A percentile compares a stretch with the other conserved stretches of the same genome.
Evolutionary conservation across 2,888 invertebrate species (phyloP).

Genomic region (Pandemis corylana): DNA sequence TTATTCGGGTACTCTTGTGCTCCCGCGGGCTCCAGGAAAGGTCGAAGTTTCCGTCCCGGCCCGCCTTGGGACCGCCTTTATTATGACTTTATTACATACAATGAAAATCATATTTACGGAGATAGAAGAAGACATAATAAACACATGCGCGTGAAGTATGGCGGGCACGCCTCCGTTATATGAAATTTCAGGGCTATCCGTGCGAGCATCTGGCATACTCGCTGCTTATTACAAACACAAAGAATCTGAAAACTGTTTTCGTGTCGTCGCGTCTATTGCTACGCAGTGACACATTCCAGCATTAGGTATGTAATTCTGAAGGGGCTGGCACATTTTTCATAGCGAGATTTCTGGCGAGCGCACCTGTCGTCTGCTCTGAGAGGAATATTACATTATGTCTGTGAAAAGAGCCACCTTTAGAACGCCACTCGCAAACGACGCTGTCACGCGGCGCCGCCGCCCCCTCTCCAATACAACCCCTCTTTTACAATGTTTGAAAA

Average conservation of each 20-base stretch:
- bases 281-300: constrained; percentile 74
- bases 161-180: constrained; percentile 53
- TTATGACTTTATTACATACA: constrained; percentile 77
- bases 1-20: constrained; percentile 54
- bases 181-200: constrained; percentile 55
- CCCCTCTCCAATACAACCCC: constrained; percentile 40
- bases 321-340: constrained; percentile 76
- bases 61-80: constrained; percentile 61
- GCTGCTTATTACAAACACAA: constrained; percentile 75
- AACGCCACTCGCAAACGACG: constrained; percentile 45
- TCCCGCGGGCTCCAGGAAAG: constrained; percentile 64
- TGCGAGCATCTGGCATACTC: constrained; percentile 65
- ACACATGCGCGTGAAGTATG: constrained; percentile 71
- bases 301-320: constrained; percentile 69
- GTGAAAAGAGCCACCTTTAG: constrained; percentile 56
- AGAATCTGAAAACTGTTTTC: constrained; percentile 69
- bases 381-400: constrained; percentile 77
- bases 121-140: constrained; percentile 72
- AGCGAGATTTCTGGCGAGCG: constrained; percentile 69
- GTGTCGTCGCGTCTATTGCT: constrained; percentile 52
- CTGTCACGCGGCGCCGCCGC: constrained; percentile 49
- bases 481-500: constrained; percentile 16
- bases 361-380: constrained; percentile 74
- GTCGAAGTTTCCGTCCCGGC: constrained; percentile 73
- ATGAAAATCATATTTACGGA: constrained; percentile 77